Base-by-base conservation (phyloP, 2,113 vertebrate species). In the Monopterus albus region DNA sequence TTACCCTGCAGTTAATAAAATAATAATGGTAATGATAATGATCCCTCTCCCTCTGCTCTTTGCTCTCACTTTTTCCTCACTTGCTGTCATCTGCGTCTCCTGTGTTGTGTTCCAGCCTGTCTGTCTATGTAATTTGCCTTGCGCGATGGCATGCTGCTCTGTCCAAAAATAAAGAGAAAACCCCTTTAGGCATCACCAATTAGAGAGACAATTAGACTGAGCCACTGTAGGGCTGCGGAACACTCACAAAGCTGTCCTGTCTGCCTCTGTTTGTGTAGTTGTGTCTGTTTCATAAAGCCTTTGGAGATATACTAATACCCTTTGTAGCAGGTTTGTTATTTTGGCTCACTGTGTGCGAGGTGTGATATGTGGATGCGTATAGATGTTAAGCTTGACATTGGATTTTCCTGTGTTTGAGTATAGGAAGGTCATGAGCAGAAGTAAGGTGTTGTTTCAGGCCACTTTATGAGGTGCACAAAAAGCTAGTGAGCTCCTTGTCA, bases 201-300 rank as follows among this genome's bases (percentile, higher is more conserved):
- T 96, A 97, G 95, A 95, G 92, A 95, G 94, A 94, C 95, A 96
- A 96, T 96, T 97, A 96, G 95, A 96, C 94, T 90, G 92, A 93
- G 94, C 89, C 88, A 89, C 93, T 93, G 91, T 83, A 87, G 93
- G 93, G 94, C 94, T 92, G 91, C 89, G 87, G 89, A 92, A 90
- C 88, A 90, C 91, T 94, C 81, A 91, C 91, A 86, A 60, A 90
- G 88, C 91, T 89, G 88, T 57, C 60, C 91, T 90, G 90, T 88
- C 91, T 94, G 92, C 90, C 90, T 83, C 31, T 76, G 64, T 65
- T 51, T 63, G 38, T 78, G 66, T 62, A 38, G 47, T 12, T 72
- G 58, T 68, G 62, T 69, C 39, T 72, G 56, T 61, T 68, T 65
- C 65, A 6, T 65, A 72, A 66, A 23, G 58, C 58, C 53, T 80